phyloP scores from a whole-genome alignment of 64 coral and sea anemone genomes.

The Pocillopora damicornis region DNA sequence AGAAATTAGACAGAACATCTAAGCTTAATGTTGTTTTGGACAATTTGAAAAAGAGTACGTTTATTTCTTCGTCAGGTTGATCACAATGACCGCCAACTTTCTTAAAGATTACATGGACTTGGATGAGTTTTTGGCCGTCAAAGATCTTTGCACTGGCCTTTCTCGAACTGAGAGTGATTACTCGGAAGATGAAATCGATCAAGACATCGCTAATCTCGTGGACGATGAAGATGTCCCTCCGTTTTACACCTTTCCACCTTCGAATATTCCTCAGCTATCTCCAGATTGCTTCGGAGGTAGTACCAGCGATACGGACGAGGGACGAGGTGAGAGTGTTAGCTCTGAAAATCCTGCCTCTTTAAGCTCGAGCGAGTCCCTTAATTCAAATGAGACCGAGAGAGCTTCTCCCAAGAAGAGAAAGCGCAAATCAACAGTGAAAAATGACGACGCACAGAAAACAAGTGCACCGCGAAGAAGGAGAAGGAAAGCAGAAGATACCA shows the following conservation, averaged over 20 bases:
- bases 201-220: conserved; percentile 11
- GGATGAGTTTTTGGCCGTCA: conserved; percentile 52
- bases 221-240: conserved; percentile 5
- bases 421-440: background rate
- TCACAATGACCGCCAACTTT: conserved; percentile 14
- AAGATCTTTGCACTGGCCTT: conserved; percentile 32
- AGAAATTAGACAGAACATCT: background rate
- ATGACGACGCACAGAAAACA: background rate
- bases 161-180: conserved; percentile 53
- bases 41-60: too few species aligned
- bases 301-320: conserved; percentile 13
- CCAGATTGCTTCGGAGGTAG: background rate
- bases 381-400: background rate
- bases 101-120: conserved; percentile 66
- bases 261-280: background rate
- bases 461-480: conserved; percentile 3
- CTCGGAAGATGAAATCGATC: conserved; percentile 37
- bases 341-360: conserved; percentile 10
- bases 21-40: background rate
- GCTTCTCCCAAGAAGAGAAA: background rate
- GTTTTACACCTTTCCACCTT: background rate
- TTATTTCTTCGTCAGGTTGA: background rate
- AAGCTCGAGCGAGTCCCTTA: background rate
- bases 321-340: conserved; percentile 26
- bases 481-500: background rate